phyloP scores from a whole-genome alignment of 2,888 invertebrate genomes.

The Diplazon laetatorius region DNA sequence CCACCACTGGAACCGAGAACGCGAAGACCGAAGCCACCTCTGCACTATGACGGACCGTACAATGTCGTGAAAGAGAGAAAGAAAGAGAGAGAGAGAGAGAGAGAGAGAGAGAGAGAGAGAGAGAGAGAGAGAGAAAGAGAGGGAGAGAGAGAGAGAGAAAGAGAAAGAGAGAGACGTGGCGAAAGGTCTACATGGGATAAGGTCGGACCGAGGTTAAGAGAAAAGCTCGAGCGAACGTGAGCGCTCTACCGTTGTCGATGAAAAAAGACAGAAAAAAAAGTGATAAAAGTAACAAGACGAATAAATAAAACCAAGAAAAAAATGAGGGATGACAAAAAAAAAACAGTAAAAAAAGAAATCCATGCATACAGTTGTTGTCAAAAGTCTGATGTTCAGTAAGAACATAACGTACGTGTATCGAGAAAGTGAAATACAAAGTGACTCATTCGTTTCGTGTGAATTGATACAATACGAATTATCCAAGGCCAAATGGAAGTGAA shows the following conservation, averaged over 20 bases:
- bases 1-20: conserved; percentile 24
- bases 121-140: not conserved
- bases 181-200: conserved; percentile 10
- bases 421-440: no score
- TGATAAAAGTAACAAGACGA: conserved; percentile 11
- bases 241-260: not conserved
- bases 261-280: conserved; percentile 16
- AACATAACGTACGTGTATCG: no score
- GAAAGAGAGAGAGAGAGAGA: not conserved
- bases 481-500: no score
- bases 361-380: no score
- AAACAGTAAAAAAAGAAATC: not conserved
- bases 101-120: not conserved
- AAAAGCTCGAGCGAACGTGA: conserved; percentile 30
- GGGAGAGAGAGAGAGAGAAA: not conserved
- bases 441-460: no score
- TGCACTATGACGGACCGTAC: conserved; percentile 18
- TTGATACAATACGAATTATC: no score
- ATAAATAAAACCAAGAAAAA: not conserved
- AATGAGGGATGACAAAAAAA: not conserved
- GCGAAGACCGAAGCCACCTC: conserved; percentile 15
- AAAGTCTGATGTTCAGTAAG: no score
- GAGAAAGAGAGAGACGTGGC: no score
- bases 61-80: conserved; percentile 2
- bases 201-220: conserved; percentile 20